phyloP scores from a whole-genome alignment of 2,888 invertebrate species.

The Drosophila fungiperda region DNA sequence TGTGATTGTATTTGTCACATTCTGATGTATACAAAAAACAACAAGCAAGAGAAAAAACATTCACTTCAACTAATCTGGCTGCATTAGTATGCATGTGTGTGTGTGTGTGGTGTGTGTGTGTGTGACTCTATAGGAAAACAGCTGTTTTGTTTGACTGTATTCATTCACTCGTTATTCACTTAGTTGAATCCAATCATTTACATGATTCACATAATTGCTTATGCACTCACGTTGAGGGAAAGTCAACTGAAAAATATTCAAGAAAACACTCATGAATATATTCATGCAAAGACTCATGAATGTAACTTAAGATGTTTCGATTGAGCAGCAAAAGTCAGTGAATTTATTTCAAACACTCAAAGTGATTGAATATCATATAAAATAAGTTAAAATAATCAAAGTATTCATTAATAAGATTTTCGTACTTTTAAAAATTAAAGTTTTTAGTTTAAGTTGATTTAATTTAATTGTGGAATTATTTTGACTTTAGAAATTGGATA shows the following conservation, averaged over 20 bases:
- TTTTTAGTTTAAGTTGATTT: not conserved
- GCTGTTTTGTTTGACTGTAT: conserved; percentile 2
- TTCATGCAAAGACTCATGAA: not conserved
- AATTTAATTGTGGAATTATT: not conserved
- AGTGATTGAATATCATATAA: not conserved
- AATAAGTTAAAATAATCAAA: not conserved
- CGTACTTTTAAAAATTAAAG: not conserved
- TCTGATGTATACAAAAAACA: conserved; percentile 15
- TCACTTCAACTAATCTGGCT: conserved; percentile 4
- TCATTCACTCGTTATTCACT: not conserved
- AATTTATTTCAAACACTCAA: not conserved
- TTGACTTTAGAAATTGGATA: not conserved
- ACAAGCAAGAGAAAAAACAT: conserved; percentile 6
- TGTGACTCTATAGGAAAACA: not conserved
- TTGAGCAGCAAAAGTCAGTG: not conserved
- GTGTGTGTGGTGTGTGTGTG: not conserved
- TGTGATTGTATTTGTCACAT: conserved; percentile 48
- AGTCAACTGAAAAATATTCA: not conserved
- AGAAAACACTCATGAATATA: not conserved
- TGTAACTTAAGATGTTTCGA: not conserved
- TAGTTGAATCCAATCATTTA: not conserved
- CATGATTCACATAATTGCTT: conserved; percentile 12
- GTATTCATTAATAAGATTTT: not conserved
- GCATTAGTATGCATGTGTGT: not conserved
- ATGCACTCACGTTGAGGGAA: not conserved